These are phyloP conservation scores for Papilio elwesi DNA, from an alignment of 2,888 invertebrate species.

Conservation along the genomic window DNA sequence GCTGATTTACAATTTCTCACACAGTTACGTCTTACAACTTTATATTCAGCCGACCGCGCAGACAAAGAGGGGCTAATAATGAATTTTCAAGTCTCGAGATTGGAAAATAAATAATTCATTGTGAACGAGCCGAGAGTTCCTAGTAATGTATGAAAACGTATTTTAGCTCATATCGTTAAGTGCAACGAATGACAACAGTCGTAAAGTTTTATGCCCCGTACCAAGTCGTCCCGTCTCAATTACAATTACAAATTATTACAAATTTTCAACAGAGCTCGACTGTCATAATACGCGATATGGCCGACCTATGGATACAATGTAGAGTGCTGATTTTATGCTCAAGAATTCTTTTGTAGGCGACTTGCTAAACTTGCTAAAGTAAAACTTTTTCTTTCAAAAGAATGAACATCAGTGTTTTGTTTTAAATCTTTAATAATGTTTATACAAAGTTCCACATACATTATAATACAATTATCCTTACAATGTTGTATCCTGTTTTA, in stretches of 20 bases:
- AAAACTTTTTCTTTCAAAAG: constrained; percentile 45
- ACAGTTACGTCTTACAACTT: constrained; percentile 56
- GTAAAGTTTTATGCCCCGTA: constrained; percentile 76
- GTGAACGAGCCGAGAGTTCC: constrained; percentile 64
- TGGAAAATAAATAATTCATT: constrained; percentile 79
- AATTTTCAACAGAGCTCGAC: constrained; percentile 66
- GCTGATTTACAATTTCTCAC: constrained; percentile 68
- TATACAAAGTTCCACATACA: constrained; percentile 4
- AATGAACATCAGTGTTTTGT: constrained; percentile 8
- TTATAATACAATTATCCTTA: constrained; percentile 3
- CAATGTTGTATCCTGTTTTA: neutral
- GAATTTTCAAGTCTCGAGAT: constrained; percentile 68
- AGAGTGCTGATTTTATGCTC: constrained; percentile 51
- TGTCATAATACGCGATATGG: constrained; percentile 61
- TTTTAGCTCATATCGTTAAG: constrained; percentile 79
- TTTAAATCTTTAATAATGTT: constrained; percentile 16
- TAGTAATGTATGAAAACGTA: constrained; percentile 74
- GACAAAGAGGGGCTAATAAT: constrained; percentile 67
- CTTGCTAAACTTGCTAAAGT: constrained; percentile 50
- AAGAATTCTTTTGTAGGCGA: constrained; percentile 45
- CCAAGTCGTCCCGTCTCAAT: constrained; percentile 73
- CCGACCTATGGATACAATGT: constrained; percentile 63
- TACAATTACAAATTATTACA: constrained; percentile 83
- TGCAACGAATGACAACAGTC: constrained; percentile 75
- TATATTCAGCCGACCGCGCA: constrained; percentile 54